Evolutionary conservation across 2,888 invertebrate genomes (phyloP).

Genomic region (Pseudeuparius sepicola): DNA sequence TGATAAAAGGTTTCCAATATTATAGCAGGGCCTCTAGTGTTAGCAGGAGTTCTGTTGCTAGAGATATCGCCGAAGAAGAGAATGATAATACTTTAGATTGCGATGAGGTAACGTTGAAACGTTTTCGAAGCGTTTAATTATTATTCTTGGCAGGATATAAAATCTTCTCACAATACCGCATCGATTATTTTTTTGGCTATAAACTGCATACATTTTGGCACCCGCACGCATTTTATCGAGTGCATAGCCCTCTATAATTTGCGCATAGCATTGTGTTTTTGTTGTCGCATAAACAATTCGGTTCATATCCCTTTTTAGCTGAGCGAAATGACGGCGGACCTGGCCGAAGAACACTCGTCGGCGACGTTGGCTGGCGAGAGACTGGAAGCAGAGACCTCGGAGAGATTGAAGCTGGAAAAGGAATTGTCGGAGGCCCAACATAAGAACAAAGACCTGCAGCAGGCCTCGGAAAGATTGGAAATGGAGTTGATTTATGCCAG

Average conservation of each 20-base stretch:
- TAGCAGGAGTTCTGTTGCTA: slow-evolving; percentile 38
- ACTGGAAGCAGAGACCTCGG: slow-evolving; percentile 81
- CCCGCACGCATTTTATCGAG: no score
- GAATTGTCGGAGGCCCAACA: slow-evolving; percentile 74
- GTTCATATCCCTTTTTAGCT: slow-evolving; percentile 63
- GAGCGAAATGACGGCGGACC: slow-evolving; percentile 85
- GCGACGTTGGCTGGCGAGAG: slow-evolving; percentile 82
- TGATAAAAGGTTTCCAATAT: slow-evolving; percentile 72
- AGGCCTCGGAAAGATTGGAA: slow-evolving; percentile 69
- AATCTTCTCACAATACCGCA: no score
- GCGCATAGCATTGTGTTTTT: no score
- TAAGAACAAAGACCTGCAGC: slow-evolving; percentile 65
- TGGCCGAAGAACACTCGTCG: slow-evolving; percentile 86
- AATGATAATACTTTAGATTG: no score
- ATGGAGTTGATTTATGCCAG: slow-evolving; percentile 77
- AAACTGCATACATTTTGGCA: no score
- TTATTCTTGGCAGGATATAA: no score
- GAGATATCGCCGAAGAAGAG: slow-evolving; percentile 43
- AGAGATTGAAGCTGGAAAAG: slow-evolving; percentile 75
- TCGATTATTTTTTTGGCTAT: no score
- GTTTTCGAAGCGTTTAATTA: no score
- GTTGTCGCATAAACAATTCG: no score
- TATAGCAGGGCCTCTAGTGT: slow-evolving; percentile 51
- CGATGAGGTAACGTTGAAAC: no score
- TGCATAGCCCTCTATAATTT: no score